phyloP scores from a whole-genome alignment of 2,797 vertebrate species.

The Scleropages formosus region DNA sequence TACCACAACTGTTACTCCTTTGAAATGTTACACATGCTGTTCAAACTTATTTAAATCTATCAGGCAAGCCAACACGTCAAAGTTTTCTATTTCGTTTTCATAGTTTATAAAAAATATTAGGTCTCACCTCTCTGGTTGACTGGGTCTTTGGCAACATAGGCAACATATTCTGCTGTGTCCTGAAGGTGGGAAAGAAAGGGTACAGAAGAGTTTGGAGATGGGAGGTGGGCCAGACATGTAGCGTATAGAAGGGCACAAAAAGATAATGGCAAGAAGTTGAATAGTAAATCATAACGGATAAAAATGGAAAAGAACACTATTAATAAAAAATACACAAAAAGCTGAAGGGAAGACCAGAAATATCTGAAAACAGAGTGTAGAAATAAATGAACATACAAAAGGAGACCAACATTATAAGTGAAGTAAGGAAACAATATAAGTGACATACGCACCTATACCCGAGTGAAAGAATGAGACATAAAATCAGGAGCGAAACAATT shows the following conservation, averaged over 20 bases:
- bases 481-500: not conserved
- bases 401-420: slow-evolving; percentile 6
- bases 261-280: too few species aligned
- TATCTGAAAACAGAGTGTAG: not conserved
- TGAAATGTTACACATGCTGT: too few species aligned
- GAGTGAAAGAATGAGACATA: not conserved
- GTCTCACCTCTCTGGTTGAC: slow-evolving; percentile 95
- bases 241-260: slow-evolving; percentile 31
- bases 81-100: not conserved
- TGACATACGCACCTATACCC: not conserved
- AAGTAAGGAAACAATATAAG: slow-evolving; percentile 9
- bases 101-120: not conserved
- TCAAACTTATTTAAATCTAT: not conserved
- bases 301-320: too few species aligned
- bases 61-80: not conserved
- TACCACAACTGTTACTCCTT: not conserved
- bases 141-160: slow-evolving; percentile 98
- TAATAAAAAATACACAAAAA: too few species aligned
- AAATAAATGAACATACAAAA: slow-evolving; percentile 32
- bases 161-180: slow-evolving; percentile 96
- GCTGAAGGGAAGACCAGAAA: not conserved
- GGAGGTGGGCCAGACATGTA: slow-evolving; percentile 33
- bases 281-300: too few species aligned
- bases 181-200: slow-evolving; percentile 53
- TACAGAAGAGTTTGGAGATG: slow-evolving; percentile 40